A percentile compares a stretch with the other conserved stretches of the same genome.
Conservation (phyloP, 2,888 invertebrate species). For the Apocheima hispidaria region DNA sequence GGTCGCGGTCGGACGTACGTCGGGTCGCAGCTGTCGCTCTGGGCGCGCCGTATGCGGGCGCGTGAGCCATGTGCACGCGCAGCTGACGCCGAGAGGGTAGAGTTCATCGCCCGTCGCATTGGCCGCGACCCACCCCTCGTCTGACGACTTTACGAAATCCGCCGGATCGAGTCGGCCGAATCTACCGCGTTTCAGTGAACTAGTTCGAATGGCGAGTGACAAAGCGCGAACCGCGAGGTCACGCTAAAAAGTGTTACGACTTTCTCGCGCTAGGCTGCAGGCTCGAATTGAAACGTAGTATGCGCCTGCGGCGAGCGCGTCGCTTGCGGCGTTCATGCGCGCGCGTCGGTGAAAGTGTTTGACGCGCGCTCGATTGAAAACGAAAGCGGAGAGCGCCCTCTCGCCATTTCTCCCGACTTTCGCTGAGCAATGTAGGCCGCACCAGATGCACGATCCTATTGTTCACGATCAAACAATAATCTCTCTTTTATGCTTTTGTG, state of each 20-base stretch:
- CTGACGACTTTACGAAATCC: conserved; percentile 58
- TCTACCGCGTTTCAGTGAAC: conserved; percentile 73
- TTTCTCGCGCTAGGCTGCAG: conserved; percentile 75
- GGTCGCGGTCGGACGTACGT: conserved; percentile 75
- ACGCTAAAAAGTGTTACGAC: conserved; percentile 85
- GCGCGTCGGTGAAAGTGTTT: conserved; percentile 82
- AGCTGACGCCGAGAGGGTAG: conserved; percentile 81
- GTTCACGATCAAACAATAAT: conserved; percentile 63
- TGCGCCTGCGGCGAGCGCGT: conserved; percentile 67
- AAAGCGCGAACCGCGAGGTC: conserved; percentile 83
- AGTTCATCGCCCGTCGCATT: conserved; percentile 79
- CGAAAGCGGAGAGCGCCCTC: conserved; percentile 85
- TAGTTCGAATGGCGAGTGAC: conserved; percentile 80
- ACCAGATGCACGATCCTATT: conserved; percentile 79
- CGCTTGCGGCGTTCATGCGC: conserved; percentile 76
- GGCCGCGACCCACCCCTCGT: conserved; percentile 62
- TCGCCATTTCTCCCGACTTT: conserved; percentile 86
- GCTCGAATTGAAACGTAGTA: conserved; percentile 71
- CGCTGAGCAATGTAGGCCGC: conserved; percentile 82
- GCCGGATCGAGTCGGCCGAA: conserved; percentile 52
- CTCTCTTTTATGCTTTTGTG: conserved; percentile 53
- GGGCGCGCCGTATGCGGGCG: conserved; percentile 65
- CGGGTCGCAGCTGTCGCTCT: conserved; percentile 77
- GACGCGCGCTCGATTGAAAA: conserved; percentile 79
- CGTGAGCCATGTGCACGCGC: conserved; percentile 78